Evolutionary conservation across 1,140 invertebrate genomes (phyloP).

Genomic region (Zeugodacus cucurbitae): DNA sequence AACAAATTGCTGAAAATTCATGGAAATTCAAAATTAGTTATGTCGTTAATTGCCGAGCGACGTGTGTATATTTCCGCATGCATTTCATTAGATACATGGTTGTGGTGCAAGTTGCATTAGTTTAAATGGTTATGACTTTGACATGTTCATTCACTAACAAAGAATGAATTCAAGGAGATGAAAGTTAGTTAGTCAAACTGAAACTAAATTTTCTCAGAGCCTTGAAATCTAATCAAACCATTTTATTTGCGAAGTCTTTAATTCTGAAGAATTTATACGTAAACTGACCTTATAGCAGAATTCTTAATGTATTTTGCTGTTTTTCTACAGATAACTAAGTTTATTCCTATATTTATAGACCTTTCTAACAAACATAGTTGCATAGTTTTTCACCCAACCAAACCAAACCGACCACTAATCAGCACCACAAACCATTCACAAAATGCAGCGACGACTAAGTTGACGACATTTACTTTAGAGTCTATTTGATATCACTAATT

Average conservation of each 20-base stretch:
- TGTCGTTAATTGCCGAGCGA: background rate
- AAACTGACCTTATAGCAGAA: no score
- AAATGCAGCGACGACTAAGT: background rate
- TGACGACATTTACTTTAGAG: no score
- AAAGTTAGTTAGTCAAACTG: no score
- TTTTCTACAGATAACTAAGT: no score
- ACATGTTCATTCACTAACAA: no score
- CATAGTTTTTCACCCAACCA: no score
- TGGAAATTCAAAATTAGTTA: slow-evolving; percentile 6
- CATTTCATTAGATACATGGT: background rate
- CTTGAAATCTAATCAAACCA: no score
- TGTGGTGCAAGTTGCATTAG: background rate
- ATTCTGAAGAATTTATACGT: no score
- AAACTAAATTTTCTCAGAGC: no score
- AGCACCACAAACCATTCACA: background rate
- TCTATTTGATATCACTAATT: slow-evolving; percentile 27
- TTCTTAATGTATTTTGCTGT: no score
- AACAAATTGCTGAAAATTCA: slow-evolving; percentile 17
- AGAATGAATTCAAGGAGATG: no score
- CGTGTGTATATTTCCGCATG: background rate
- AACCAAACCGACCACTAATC: background rate
- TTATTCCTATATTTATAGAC: background rate
- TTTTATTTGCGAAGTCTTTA: no score
- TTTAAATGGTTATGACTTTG: background rate
- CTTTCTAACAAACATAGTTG: background rate